Base-by-base conservation (phyloP, 2,888 invertebrate genomes). In the Morpho achilles region DNA sequence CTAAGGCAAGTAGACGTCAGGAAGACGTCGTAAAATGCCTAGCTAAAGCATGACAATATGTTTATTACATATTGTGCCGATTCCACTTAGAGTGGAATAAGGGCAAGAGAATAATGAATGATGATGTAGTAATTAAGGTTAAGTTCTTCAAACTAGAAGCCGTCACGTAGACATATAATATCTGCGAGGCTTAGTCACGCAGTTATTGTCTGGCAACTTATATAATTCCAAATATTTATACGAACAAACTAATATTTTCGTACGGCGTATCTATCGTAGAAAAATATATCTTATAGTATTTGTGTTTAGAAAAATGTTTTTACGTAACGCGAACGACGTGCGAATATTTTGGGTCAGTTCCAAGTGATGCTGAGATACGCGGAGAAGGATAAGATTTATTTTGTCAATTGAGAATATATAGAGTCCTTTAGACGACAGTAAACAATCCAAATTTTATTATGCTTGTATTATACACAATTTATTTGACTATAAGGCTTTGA, bases 281-380 rank as follows among this genome's bases (percentile, higher is more conserved):
- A 62, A 62, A 54, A 53, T 54, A 44, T 53, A 5, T 45, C 54
- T 54, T 59, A 62, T 16, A 16, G 16, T 16, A 16, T 16, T 16
- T 45, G 8, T 7, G n/a, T 52, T 45, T n/a, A 47, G 10, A 43
- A 32, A 32, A 10, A 32, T 32, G 7, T 7, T 45, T 5, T 8
- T 23, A 32, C 32, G 32, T 32, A 32, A 32, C 32, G 5, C 32
- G 32, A 39, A 48, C 39, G 44, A 48, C 45, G 42, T 60, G 53
- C 16, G 50, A 43, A 52, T 8, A 42, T 39, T 56, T 75, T 77
- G 77, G 77, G 66, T 47, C 55, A n/a, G 52, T 51, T 71, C 77
- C 76, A 77, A 77, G 69, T 67, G 70, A 72, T 69, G 67, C 62
- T 59, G 50, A 58, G 59, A 59, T 65, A 54, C 52, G 32, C 53